Evolutionary conservation across 1,140 invertebrate species (phyloP), one percentile per base, ranked within the genome.

Genomic region (Drosophila baimaii): DNA sequence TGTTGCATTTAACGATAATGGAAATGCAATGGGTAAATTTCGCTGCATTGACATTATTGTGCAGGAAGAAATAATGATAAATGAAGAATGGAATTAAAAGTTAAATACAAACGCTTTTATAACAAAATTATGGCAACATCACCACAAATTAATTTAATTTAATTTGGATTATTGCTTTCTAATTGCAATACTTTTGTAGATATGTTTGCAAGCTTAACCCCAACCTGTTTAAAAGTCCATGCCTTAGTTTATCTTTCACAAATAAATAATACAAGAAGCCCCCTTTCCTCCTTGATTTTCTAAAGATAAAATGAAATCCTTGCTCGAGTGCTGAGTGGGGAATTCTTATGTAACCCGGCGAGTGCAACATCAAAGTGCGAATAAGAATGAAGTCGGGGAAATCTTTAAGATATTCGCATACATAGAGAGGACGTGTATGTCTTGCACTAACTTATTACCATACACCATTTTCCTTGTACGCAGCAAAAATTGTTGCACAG

Each of bases 401-500:
- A 59, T 77, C 73, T 51, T 44, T 27, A 61, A 70, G 55, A 71
- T 71, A 57, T 70, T 70, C 73, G 29, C 46, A 41, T 23, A 31
- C 33, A 25, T 23, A 41, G n/a, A 3, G n/a, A 29, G 25, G 31
- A 29, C 12, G 37, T 33, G 21, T 37, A 47, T 57, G 47, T 61
- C 13, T 29, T 74, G 79, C 70, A 81, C 44, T 55, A 79, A 71
- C 64, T 83, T 79, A 83, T 83, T 83, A 79, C 81, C 71, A 83
- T 83, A 83, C 69, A 79, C 6, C 21, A 47, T 76, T 76, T 79
- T 83, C 57, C 39, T 46, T 41, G 51, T 58, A 77, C 70, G 62
- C 61, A 81, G 72, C 68, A 66, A 25, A 73, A 63, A 80, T 70
- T 65, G 56, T 70, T 69, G 58, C 79, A 81, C 73, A 81, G 66